A percentile compares a stretch with the other conserved stretches of the same genome.
Evolutionary conservation across 92 coral and sea anemone genomes (phyloP).

Genomic region (Isaurus tuberculatus): DNA sequence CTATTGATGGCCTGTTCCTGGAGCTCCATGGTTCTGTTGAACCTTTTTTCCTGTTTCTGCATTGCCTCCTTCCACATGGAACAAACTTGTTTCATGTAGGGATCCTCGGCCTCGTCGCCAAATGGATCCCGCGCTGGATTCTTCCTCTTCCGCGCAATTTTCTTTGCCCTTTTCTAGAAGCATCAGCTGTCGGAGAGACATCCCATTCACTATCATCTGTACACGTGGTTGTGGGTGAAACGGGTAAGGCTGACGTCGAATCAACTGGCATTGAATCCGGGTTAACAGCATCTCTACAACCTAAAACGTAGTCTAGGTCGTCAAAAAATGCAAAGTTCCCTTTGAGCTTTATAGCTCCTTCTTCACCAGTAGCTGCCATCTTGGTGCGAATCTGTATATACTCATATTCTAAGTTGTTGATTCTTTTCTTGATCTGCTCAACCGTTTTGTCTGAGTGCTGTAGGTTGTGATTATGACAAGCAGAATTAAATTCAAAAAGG

Average conservation of each 20-base stretch:
- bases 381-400: conserved; percentile 48
- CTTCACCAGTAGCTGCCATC: conserved; percentile 58
- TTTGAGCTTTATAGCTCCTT: conserved; percentile 44
- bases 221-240: conserved; percentile 12
- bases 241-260: conserved; percentile 46
- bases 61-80: conserved; percentile 56
- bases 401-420: conserved; percentile 49
- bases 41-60: conserved; percentile 54
- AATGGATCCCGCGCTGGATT: conserved; percentile 25
- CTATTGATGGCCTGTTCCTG: conserved; percentile 56
- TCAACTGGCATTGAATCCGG: conserved; percentile 57
- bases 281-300: conserved; percentile 56
- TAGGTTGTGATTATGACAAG: background rate
- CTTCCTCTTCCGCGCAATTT: conserved; percentile 2
- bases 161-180: background rate
- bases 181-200: background rate
- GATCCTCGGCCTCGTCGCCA: conserved; percentile 13
- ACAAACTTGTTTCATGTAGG: conserved; percentile 49
- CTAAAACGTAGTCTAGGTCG: conserved; percentile 30
- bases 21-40: conserved; percentile 51
- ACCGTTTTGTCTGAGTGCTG: conserved; percentile 31
- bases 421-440: conserved; percentile 45
- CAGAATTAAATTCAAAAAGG: background rate
- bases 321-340: conserved; percentile 45
- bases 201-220: conserved; percentile 8